phyloP scores from a whole-genome alignment of 23 tunicate species.

The Phallusia fumigata region DNA sequence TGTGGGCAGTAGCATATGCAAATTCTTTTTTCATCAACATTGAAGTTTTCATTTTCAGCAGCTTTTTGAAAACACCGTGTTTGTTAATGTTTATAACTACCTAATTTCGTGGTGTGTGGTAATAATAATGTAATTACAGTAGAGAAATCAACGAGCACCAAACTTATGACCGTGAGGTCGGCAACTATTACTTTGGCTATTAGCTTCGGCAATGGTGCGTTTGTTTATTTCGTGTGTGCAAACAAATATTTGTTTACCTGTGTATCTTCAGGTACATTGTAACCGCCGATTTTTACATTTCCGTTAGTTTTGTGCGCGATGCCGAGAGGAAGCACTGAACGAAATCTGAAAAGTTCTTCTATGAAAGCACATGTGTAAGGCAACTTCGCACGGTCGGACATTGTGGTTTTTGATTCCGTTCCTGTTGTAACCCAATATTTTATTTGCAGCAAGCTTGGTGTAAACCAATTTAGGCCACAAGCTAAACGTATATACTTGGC shows the following conservation, averaged over 20 bases:
- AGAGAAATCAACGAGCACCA: too few species aligned
- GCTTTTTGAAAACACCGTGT: not conserved
- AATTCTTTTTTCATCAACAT: too few species aligned
- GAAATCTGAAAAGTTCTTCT: constrained; percentile 26
- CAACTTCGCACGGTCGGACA: not conserved
- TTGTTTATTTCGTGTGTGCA: too few species aligned
- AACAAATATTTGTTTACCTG: not conserved
- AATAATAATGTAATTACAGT: too few species aligned
- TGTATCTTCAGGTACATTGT: constrained; percentile 3
- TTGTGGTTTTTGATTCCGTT: not conserved
- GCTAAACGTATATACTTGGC: not conserved
- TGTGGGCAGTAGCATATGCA: too few species aligned
- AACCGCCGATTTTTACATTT: constrained; percentile 10
- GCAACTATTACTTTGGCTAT: too few species aligned
- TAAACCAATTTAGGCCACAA: not conserved
- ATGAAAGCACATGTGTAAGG: constrained; percentile 25
- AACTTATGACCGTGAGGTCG: too few species aligned
- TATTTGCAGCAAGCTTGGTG: not conserved
- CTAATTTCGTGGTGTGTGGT: too few species aligned
- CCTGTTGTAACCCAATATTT: not conserved
- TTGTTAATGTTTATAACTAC: not conserved
- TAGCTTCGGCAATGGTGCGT: too few species aligned
- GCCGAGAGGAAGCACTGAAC: constrained; percentile 9
- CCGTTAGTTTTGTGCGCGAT: constrained; percentile 15
- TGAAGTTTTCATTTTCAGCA: too few species aligned